phyloP scores from a whole-genome alignment of 2,888 invertebrate genomes.

The Morpho achilles region DNA sequence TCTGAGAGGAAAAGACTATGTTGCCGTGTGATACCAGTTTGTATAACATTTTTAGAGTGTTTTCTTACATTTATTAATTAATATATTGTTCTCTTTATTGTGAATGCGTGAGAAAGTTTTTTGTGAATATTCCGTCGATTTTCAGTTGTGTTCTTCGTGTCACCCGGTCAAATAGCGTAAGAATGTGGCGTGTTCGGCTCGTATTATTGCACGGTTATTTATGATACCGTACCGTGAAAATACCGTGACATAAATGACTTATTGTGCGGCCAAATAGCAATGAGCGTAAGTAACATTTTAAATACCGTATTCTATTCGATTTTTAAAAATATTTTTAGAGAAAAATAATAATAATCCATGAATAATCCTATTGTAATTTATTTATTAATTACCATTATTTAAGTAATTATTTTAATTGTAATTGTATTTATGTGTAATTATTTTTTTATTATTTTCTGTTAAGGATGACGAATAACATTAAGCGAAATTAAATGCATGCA shows the following conservation, averaged over 20 bases:
- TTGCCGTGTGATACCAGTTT: slow-evolving; percentile 30
- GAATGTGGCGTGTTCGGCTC: slow-evolving; percentile 32
- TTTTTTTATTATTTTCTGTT: too few species aligned
- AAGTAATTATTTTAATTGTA: too few species aligned
- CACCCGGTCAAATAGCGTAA: slow-evolving; percentile 18
- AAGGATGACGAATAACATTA: too few species aligned
- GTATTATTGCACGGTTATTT: slow-evolving; percentile 27
- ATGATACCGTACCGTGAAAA: slow-evolving; percentile 38
- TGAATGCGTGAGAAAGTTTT: slow-evolving; percentile 2
- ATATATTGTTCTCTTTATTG: slow-evolving; percentile 15
- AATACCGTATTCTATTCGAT: not conserved
- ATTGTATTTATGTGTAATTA: too few species aligned
- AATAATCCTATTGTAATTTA: too few species aligned
- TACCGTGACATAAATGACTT: slow-evolving; percentile 42
- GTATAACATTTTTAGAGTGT: slow-evolving; percentile 4
- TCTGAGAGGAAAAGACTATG: slow-evolving; percentile 46
- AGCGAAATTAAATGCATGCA: too few species aligned
- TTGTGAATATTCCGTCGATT: slow-evolving; percentile 30
- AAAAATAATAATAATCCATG: too few species aligned
- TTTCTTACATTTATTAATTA: slow-evolving; percentile 7
- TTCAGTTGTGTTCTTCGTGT: slow-evolving; percentile 23
- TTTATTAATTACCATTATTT: too few species aligned
- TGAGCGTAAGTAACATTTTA: slow-evolving; percentile 57
- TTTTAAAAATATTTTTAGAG: not conserved
- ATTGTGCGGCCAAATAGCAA: slow-evolving; percentile 36